Percentiles rank a stretch among this genome's conserved stretches.
These are phyloP conservation scores for Anastatus disparis DNA, from an alignment of 1,140 invertebrate genomes.

Conservation along the genomic window DNA sequence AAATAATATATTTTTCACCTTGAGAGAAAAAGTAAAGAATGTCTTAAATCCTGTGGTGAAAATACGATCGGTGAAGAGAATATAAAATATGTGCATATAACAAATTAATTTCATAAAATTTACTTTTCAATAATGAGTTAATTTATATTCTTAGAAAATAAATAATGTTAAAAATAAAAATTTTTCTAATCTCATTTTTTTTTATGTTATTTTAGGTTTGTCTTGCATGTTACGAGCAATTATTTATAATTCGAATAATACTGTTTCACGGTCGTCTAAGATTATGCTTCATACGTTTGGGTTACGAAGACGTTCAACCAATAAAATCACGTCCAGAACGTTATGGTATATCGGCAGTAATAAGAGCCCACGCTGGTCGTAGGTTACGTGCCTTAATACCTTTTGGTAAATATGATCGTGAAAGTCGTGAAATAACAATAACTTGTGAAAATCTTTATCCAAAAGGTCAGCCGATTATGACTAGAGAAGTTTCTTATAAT, in stretches of 20 bases:
- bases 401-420: slow-evolving; percentile 33
- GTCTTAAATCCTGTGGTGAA: too few relatives aligned
- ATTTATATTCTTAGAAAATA: too few relatives aligned
- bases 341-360: background rate
- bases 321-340: background rate
- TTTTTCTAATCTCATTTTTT: too few relatives aligned
- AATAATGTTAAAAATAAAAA: too few relatives aligned
- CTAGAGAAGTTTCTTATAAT: background rate
- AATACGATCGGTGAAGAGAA: too few relatives aligned
- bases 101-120: too few relatives aligned
- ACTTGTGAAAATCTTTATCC: slow-evolving; percentile 27
- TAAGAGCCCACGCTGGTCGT: background rate
- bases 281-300: slow-evolving; percentile 41
- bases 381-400: slow-evolving; percentile 13
- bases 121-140: too few relatives aligned
- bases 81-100: too few relatives aligned
- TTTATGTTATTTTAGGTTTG: slow-evolving; percentile 39
- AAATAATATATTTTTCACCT: too few relatives aligned
- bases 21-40: too few relatives aligned
- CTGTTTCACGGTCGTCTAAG: slow-evolving; percentile 37
- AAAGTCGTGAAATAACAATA: slow-evolving; percentile 30
- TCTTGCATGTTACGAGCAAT: slow-evolving; percentile 45
- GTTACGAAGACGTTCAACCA: slow-evolving; percentile 3
- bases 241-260: slow-evolving; percentile 45
- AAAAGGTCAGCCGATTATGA: background rate